These are phyloP conservation scores for Cybosia mesomella DNA, from an alignment of 2,888 invertebrate species.

Conservation along the genomic window DNA sequence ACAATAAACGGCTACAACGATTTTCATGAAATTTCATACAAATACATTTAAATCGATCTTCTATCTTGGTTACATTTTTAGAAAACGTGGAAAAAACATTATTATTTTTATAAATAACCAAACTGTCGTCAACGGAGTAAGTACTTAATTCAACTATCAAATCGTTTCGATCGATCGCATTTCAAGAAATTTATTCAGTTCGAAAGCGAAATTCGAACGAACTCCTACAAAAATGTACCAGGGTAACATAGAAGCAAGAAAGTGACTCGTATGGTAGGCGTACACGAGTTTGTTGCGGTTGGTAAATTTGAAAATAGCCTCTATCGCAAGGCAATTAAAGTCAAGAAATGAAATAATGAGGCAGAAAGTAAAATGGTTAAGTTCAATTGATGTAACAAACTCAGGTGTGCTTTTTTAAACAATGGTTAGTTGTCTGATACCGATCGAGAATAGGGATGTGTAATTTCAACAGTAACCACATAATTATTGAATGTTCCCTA, in stretches of 20 bases:
- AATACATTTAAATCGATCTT: no score
- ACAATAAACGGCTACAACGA: no score
- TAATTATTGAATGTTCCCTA: not conserved
- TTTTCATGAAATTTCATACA: no score
- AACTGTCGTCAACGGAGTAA: not conserved
- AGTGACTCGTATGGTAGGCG: constrained; percentile 9
- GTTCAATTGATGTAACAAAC: constrained; percentile 14
- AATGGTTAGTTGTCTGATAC: constrained; percentile 1
- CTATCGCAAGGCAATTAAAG: constrained; percentile 4
- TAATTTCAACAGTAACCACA: not conserved
- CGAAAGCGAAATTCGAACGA: constrained; percentile 54
- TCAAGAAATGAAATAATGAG: not conserved
- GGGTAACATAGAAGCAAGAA: constrained; percentile 53
- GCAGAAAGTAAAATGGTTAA: not conserved
- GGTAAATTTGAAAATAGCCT: constrained; percentile 16
- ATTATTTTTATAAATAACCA: no score
- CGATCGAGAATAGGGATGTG: constrained; percentile 6
- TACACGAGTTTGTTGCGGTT: constrained; percentile 6
- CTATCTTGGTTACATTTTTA: no score
- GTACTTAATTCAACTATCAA: not conserved
- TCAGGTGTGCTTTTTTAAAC: constrained; percentile 7
- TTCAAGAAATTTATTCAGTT: constrained; percentile 23
- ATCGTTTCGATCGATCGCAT: constrained; percentile 4
- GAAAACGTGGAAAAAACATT: no score
- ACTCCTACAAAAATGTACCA: constrained; percentile 66